Conservation (phyloP, 2,797 vertebrate species). For the Paguma larvata region DNA sequence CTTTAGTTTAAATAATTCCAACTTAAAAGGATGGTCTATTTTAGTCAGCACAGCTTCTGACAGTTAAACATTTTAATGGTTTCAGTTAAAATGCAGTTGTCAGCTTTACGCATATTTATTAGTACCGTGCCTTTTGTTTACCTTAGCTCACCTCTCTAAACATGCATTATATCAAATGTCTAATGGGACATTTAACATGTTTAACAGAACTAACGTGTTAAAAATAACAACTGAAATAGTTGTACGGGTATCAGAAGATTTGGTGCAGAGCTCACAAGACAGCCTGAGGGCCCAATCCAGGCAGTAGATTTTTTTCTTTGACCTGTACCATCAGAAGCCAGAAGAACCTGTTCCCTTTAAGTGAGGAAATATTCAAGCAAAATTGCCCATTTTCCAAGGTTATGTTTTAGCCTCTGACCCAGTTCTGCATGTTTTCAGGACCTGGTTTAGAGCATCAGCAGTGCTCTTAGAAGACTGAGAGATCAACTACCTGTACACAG, state of each 20-base stretch:
- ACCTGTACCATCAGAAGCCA: background rate
- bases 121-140: background rate
- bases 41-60: background rate
- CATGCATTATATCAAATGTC: background rate
- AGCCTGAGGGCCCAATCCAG: background rate
- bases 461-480: background rate
- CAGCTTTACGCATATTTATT: background rate
- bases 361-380: background rate
- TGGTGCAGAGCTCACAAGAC: background rate
- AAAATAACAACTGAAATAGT: background rate
- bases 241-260: background rate
- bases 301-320: background rate
- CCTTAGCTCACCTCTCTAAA: background rate
- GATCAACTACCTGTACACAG: background rate
- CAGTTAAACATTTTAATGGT: background rate
- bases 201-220: background rate
- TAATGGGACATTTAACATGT: background rate
- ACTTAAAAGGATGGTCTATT: background rate
- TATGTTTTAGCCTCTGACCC: background rate
- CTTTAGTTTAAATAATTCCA: slow-evolving; percentile 31
- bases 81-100: background rate
- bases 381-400: background rate
- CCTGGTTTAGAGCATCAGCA: background rate
- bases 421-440: background rate
- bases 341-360: background rate